Evolutionary conservation across 2,888 invertebrate genomes (phyloP).

Genomic region (Stenichneumon culpator): DNA sequence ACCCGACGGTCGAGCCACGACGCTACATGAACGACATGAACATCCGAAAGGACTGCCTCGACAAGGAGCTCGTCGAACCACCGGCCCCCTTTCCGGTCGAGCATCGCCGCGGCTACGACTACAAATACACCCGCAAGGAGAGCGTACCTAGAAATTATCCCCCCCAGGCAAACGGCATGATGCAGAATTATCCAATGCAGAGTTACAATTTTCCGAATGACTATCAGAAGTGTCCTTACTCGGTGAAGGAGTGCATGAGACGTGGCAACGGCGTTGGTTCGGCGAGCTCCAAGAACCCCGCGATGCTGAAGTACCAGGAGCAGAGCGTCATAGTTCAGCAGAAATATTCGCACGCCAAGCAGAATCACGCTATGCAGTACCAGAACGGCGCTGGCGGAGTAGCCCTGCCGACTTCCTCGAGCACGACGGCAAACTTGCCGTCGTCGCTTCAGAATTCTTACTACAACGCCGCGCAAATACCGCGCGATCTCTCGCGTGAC

Average conservation of each 20-base stretch:
- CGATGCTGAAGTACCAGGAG: constrained; percentile 68
- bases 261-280: constrained; percentile 45
- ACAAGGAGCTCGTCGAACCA: constrained; percentile 71
- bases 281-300: constrained; percentile 55
- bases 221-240: constrained; percentile 80
- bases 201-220: constrained; percentile 79
- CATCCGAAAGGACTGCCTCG: constrained; percentile 77
- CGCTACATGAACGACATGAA: constrained; percentile 75
- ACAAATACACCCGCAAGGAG: constrained; percentile 79
- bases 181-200: constrained; percentile 79
- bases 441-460: constrained; percentile 71
- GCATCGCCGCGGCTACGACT: constrained; percentile 68
- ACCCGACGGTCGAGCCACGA: constrained; percentile 77
- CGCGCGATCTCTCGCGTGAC: constrained; percentile 74
- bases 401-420: constrained; percentile 66
- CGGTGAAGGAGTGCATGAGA: constrained; percentile 77
- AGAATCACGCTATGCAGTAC: constrained; percentile 67
- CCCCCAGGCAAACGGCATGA: constrained; percentile 45
- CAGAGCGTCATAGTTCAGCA: constrained; percentile 63
- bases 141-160: constrained; percentile 74
- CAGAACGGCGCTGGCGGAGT: constrained; percentile 70
- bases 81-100: constrained; percentile 24
- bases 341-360: constrained; percentile 73
- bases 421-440: constrained; percentile 64
- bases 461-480: constrained; percentile 70